Evolutionary conservation across 92 coral and sea anemone genomes (phyloP), one percentile per base, ranked within the genome.

Genomic region (Palythoa heliodiscus): DNA sequence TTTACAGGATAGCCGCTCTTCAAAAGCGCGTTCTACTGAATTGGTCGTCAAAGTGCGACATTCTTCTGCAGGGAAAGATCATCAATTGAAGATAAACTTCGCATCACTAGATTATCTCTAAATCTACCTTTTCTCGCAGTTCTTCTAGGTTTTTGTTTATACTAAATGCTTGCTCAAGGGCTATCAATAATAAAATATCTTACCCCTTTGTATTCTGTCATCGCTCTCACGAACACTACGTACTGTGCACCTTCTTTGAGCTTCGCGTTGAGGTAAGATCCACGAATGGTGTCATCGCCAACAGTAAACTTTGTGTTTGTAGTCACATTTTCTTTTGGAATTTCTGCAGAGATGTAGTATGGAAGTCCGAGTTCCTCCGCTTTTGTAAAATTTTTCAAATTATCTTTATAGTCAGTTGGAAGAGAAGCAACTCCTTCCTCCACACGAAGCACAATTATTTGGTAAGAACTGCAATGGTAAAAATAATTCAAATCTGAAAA

Each of bases 201-300:
- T 47, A 66, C 84, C 84, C 75, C 84, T 5, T 48, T 48, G 7
- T 13, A 48, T 10, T n/a, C 58, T 43, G 84, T 80, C 43, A 80
- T 66, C 2, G 24, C 72, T 69, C 84, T 80, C 24, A 66, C 63
- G 40, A 66, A 80, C 57, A 80, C 22, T 16, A 22, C 5, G 61
- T 80, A 80, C 73, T 80, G 58, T 66, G 12, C 3, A 12, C 84
- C 84, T 47, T 48, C 64, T 53, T 66, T 47, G 15, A 80, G 84
- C 47, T 40, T 47, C 9, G 74, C 63, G 14, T 80, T 80, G 17
- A 80, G 60, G 29, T 80, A 80, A 37, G 84, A 80, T 43, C 75
- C 84, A 4, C 73, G 74, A 50, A 37, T 67, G 23, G 73, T 80
- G 55, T 14, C 84, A 52, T 80, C 84, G 40, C 84, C 84, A 20